phyloP scores from a whole-genome alignment of 2,113 vertebrate species.

The Eonycteris spelaea region DNA sequence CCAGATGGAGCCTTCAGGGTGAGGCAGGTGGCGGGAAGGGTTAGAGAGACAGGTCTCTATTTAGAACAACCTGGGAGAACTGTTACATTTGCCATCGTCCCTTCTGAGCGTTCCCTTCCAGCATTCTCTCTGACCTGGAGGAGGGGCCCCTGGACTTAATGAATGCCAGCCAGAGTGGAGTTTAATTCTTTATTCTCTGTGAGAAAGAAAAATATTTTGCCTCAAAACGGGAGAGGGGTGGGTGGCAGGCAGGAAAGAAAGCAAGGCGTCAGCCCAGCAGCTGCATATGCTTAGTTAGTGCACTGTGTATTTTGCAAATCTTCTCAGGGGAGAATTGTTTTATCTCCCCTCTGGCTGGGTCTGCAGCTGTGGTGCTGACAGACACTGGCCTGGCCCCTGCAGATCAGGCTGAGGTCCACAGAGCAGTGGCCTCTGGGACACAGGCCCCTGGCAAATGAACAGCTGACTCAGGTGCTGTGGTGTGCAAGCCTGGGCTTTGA shows the following conservation, averaged over 20 bases:
- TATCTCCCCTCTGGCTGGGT: conserved; percentile 48
- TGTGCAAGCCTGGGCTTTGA: conserved; percentile 36
- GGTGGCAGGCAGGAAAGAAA: background rate
- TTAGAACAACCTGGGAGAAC: background rate
- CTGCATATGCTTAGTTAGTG: conserved; percentile 20
- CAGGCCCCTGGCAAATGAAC: conserved; percentile 54
- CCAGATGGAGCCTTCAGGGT: background rate
- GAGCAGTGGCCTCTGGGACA: conserved; percentile 53
- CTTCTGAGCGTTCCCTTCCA: background rate
- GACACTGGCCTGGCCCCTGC: conserved; percentile 39
- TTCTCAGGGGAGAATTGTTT: conserved; percentile 62
- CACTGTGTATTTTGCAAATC: conserved; percentile 70
- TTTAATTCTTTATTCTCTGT: background rate
- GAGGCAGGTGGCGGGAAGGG: background rate
- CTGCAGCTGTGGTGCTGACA: conserved; percentile 57
- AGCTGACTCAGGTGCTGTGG: conserved; percentile 35
- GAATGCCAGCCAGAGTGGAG: background rate
- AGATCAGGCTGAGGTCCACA: conserved; percentile 32
- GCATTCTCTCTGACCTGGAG: background rate
- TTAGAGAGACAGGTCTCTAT: background rate
- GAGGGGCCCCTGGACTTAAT: fast-evolving
- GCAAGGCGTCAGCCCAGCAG: background rate
- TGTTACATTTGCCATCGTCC: background rate
- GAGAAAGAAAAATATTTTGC: background rate
- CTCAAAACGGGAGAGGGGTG: background rate